phyloP scores from a whole-genome alignment of 2,888 invertebrate genomes.

The Drosophila mimetica region DNA sequence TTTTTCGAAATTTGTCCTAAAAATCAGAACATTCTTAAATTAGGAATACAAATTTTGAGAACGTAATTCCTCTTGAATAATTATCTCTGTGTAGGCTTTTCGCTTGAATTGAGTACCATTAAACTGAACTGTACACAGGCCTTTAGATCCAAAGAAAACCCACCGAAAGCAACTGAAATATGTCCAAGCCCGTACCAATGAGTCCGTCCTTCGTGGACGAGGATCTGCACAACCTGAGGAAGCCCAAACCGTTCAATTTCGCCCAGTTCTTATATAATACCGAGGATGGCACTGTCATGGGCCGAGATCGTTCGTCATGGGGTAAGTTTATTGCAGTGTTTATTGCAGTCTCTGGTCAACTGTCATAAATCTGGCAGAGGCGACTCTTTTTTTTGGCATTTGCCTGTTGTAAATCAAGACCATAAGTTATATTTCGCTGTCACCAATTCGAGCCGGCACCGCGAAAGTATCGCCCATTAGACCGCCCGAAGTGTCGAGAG shows the following conservation, averaged over 20 bases:
- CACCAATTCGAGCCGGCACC: constrained; percentile 10
- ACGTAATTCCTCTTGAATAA: too few relatives aligned
- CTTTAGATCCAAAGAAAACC: constrained; percentile 22
- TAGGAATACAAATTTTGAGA: too few relatives aligned
- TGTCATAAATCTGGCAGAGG: background rate
- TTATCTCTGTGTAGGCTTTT: too few relatives aligned
- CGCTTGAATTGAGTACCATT: too few relatives aligned
- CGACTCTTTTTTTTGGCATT: background rate
- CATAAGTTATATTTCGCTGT: constrained; percentile 6
- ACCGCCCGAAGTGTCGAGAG: background rate
- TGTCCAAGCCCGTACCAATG: constrained; percentile 81
- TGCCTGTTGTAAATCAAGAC: constrained; percentile 15
- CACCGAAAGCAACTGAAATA: constrained; percentile 58
- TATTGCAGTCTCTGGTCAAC: background rate
- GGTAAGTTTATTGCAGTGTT: constrained; percentile 85
- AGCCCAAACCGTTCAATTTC: constrained; percentile 80
- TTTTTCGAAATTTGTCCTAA: too few relatives aligned
- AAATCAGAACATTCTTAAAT: too few relatives aligned
- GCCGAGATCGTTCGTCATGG: constrained; percentile 88
- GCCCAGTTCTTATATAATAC: constrained; percentile 85
- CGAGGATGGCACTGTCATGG: constrained; percentile 87
- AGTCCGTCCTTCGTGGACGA: constrained; percentile 75
- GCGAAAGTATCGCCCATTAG: constrained; percentile 10
- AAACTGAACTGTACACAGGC: constrained; percentile 3
- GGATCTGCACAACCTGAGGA: constrained; percentile 75